phyloP scores from a whole-genome alignment of 2,113 vertebrate species.

The Melanerpes formicivorus region DNA sequence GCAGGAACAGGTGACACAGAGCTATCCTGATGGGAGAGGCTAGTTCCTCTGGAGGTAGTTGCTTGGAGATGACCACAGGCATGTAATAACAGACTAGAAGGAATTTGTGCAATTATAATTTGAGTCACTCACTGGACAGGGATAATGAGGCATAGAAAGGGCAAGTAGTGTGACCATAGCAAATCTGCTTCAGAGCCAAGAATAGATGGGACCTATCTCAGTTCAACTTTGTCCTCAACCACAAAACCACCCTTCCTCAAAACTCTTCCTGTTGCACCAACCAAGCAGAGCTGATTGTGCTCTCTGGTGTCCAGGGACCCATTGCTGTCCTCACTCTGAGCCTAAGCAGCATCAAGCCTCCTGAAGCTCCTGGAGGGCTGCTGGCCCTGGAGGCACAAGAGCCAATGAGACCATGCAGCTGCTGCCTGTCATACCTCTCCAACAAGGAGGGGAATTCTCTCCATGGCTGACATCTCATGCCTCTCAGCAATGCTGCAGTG shows the following conservation, averaged over 20 bases:
- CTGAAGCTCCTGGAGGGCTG: neutral
- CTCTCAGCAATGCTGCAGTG: conserved; percentile 34
- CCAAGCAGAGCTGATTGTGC: neutral
- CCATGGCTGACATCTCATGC: conserved; percentile 3
- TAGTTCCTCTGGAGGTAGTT: neutral
- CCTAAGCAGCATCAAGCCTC: neutral
- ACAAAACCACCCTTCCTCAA: conserved; percentile 43
- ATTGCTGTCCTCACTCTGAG: neutral
- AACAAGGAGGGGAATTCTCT: conserved; percentile 31
- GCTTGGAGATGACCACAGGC: neutral
- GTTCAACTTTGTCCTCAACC: neutral
- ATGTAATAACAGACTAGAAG: neutral
- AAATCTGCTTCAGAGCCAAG: conserved; percentile 42
- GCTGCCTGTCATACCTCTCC: conserved; percentile 42
- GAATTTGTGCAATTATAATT: conserved; percentile 39
- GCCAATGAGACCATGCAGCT: neutral
- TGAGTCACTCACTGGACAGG: conserved; percentile 37
- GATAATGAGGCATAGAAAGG: conserved; percentile 54
- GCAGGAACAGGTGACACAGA: neutral
- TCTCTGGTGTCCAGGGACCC: neutral
- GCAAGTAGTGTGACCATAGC: neutral
- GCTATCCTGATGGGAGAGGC: neutral
- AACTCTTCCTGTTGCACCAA: neutral
- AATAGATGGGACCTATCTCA: conserved; percentile 17
- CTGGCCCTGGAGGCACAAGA: neutral